Base-by-base conservation (phyloP, 2,113 vertebrate species). In the Amblyopsis rosae region DNA sequence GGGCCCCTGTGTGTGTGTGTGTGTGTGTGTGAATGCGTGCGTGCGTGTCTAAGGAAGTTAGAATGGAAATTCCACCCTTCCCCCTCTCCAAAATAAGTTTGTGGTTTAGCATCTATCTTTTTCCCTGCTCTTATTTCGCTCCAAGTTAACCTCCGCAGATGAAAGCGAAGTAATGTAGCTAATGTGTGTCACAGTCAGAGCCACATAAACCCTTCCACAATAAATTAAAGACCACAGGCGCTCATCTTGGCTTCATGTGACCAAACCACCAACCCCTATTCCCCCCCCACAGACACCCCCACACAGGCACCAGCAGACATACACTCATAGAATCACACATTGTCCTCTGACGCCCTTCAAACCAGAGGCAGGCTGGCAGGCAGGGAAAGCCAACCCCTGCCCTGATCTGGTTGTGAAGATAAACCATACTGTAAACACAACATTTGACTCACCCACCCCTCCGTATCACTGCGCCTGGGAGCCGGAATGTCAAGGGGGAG, bases 141-240 rank as follows among this genome's bases (percentile, higher is more conserved):
- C 85, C 85, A 62, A 79, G 63, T 66, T 64, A 76, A 87, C 75
- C 72, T 67, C 73, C 49, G 70, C 72, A 84, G 88, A 90, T 88
- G 84, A 91, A 91, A 89, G 86, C 32, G 2, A 41, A 59, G 63
- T 82, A 76, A 83, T 87, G 80, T 76, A 58, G 87, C 74, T 91
- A 83, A 88, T 86, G 79, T 84, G 89, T 59, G 81, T 50, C 67
- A 87, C 79, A 83, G 80, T 88, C 72, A 50, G 83, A 84, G 85
- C 76, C 79, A 69, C 76, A 86, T 73, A 84, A 81, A 64, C 86
- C 79, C 81, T 76, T 59, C 79, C 68, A 72, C 79, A 82, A 82
- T 87, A 88, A 89, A 90, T 88, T 79, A 87, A 84, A 81, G 74
- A 84, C 86, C 79, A 72, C 86, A 80, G 77, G 79, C 58, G 78